Base-by-base conservation (phyloP, 2,113 vertebrate species). In the Limanda limanda region DNA sequence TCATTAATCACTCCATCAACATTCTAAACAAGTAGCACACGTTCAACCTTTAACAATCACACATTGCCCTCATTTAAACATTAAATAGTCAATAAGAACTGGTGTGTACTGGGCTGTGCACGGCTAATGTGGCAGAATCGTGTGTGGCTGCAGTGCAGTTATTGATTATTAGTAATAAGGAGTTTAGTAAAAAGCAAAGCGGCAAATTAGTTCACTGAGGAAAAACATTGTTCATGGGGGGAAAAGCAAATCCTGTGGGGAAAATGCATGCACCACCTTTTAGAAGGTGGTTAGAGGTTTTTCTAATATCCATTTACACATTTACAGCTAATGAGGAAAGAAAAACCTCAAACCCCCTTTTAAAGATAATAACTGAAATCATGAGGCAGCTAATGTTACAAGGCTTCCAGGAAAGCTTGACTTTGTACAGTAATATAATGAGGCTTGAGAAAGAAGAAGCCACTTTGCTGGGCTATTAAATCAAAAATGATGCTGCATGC, bases 111-210 rank as follows among this genome's bases (percentile, higher is more conserved):
- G 25, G 24, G 5, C 21, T 25, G 17, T 52, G 3, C 10, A 1
- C 55, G 10, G 47, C 62, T 79, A 31, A 69, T n/a, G 76, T 48
- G 75, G 35, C 21, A 27, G n/a, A 31, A 25, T 7, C 14, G 37
- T 60, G 52, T 48, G 52, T 6, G 73, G 24, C 31, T 69, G 62
- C 51, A 51, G 61, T 58, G 54, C 15, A 23, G 15, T 76, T 79
- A 73, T 68, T 78, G 48, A 57, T 74, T 15, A 82, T 88, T 90
- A 90, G 89, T 88, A 70, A 79, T 47, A n/a, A 70, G 62, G 27
- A 59, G 76, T 89, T 92, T 91, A 91, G 89, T 91, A 77, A 80
- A 27, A 88, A 89, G 86, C 84, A 68, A 86, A 86, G 82, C 68
- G 20, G 85, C 60, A 25, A 25, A 83, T 91, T 88, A 85, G 85